phyloP scores from a whole-genome alignment of 2,113 vertebrate species.

The Manacus vitellinus region DNA sequence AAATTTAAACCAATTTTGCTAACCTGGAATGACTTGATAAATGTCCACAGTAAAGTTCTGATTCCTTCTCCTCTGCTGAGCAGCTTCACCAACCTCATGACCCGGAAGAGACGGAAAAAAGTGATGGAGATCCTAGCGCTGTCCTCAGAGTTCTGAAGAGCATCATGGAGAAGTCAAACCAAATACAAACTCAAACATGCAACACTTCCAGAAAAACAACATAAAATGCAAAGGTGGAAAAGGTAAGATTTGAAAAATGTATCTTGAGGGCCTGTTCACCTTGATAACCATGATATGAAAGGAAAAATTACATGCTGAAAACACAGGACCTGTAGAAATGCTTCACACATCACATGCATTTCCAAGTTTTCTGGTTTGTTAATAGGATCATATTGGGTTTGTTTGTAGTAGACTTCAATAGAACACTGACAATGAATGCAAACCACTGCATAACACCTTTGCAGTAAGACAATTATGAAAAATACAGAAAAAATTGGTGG shows the following conservation, averaged over 20 bases:
- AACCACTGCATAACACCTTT: constrained; percentile 75
- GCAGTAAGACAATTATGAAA: constrained; percentile 74
- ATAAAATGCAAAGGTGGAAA: constrained; percentile 72
- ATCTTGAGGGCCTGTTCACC: constrained; percentile 68
- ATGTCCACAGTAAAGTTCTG: constrained; percentile 96
- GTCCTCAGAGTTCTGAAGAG: constrained; percentile 94
- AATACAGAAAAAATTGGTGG: constrained; percentile 73
- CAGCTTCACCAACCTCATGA: constrained; percentile 98
- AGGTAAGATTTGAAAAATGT: constrained; percentile 76
- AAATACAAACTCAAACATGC: constrained; percentile 63
- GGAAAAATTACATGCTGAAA: constrained; percentile 75
- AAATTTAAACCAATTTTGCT: constrained; percentile 12
- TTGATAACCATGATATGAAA: constrained; percentile 76
- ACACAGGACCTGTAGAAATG: constrained; percentile 73
- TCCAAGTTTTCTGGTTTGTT: constrained; percentile 72
- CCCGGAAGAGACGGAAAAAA: constrained; percentile 98
- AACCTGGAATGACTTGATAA: constrained; percentile 99
- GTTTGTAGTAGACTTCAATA: constrained; percentile 56
- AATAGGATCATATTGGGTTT: constrained; percentile 67
- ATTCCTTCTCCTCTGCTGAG: constrained; percentile 98
- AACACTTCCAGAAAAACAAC: constrained; percentile 77
- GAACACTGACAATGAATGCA: constrained; percentile 73
- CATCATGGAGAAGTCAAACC: constrained; percentile 75
- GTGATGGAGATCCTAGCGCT: constrained; percentile 98
- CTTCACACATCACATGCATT: constrained; percentile 79